Evolutionary conservation across 30 jellyfish, hydroid and myxozoan genomes (phyloP).

Genomic region (Pseudorhiza aurosa): DNA sequence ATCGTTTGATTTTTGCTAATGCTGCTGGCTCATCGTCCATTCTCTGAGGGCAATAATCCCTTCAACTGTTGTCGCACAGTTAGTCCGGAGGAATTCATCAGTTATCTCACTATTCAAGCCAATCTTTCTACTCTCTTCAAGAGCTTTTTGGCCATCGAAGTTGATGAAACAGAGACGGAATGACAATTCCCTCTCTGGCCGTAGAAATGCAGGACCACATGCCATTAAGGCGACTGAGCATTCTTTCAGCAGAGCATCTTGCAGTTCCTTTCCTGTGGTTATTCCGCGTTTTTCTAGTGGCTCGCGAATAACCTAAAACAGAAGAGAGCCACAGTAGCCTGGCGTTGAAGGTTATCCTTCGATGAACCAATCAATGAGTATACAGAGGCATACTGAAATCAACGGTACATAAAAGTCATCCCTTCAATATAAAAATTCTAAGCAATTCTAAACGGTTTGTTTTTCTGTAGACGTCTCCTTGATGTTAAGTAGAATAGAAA

Average conservation of each 20-base stretch:
- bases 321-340: neutral
- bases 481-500: no score
- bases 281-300: constrained; percentile 49
- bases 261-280: constrained; percentile 23
- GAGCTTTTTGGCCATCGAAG: constrained; percentile 58
- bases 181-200: constrained; percentile 55
- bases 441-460: no score
- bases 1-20: no score
- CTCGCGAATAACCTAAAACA: constrained; percentile 33
- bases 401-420: no score
- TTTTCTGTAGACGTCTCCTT: no score
- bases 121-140: constrained; percentile 36
- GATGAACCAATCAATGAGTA: no score
- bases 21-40: constrained; percentile 40
- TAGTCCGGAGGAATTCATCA: constrained; percentile 18
- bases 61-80: constrained; percentile 34
- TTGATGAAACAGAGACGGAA: constrained; percentile 53
- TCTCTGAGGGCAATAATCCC: constrained; percentile 24
- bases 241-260: constrained; percentile 38
- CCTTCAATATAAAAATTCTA: no score
- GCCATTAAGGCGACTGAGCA: constrained; percentile 38
- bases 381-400: no score
- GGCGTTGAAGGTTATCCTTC: no score
- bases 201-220: constrained; percentile 63
- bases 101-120: constrained; percentile 20